Conservation (phyloP, 2,797 vertebrate species). For the Gallinago solitaria region DNA sequence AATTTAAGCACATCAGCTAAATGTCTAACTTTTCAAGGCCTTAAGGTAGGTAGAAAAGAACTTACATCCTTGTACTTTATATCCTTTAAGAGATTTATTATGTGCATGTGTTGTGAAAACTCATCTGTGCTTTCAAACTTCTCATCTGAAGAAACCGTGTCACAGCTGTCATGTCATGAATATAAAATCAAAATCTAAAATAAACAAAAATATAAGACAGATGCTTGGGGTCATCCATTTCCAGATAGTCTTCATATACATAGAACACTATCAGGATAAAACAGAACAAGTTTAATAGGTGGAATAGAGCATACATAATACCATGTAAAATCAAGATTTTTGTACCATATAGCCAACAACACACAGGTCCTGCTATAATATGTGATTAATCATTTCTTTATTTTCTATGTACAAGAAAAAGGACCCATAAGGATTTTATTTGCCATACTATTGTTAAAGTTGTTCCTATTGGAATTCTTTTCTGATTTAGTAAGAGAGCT, state of each 20-base stretch:
- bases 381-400: neutral
- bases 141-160: neutral
- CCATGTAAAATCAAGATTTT: neutral
- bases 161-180: neutral
- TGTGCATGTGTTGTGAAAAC: neutral
- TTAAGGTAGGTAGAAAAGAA: neutral
- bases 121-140: neutral
- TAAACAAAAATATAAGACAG: neutral
- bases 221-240: neutral
- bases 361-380: neutral
- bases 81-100: neutral
- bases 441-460: slow-evolving; percentile 40
- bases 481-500: neutral
- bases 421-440: slow-evolving; percentile 19
- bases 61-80: neutral
- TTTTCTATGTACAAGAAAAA: neutral
- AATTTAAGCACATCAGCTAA: slow-evolving; percentile 5
- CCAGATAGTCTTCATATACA: neutral
- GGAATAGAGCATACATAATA: neutral
- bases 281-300: neutral
- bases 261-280: neutral
- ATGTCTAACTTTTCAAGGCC: neutral
- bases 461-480: slow-evolving; percentile 30
- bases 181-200: neutral
- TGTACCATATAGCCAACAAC: neutral